Base-by-base conservation (phyloP, 2,888 invertebrate genomes). In the Zonitis immaculata region DNA sequence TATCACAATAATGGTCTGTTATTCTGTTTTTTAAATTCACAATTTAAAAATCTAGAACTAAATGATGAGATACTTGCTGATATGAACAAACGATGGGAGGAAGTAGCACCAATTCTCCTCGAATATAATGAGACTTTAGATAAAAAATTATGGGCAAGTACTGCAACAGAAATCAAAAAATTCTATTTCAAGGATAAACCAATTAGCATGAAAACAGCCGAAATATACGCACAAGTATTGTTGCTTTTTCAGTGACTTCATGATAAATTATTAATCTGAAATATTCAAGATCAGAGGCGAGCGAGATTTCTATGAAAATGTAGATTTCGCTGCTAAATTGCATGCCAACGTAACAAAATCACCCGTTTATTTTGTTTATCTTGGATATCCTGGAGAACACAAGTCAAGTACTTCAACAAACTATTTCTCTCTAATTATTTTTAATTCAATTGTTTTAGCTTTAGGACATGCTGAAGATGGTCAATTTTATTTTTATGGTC, bases 281-380 rank as follows among this genome's bases (percentile, higher is more conserved):
- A 39, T 11, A 12, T 52, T 18, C 20, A 45, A 52, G 28, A 47
- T 59, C 35, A 22, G 83, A 1, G 77, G 85, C 0, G 86, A 87
- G 67, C 74, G 84, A 5, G 71, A 82, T 0, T 85, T 85, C 63
- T 73, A 75, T 0, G 77, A 72, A 1, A 81, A 80, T 16, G 79
- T 80, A 0, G 80, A 82, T 14, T 77, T 77, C 48, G 74, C 82
- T 14, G 79, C 83, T 0, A 78, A 78, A 58, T 60, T 81, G 35
- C 83, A 83, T 65, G 80, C 83, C 0, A 64, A 72, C 14, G 72
- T 70, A 44, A 79, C 79, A 4, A 73, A 77, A 9, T 79, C 80
- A 58, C 83, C 85, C 0, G 79, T 83, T 1, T 83, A 81, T 72
- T 75, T 81, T 49, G 85, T 84, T 66, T 76, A 80, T 18, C 79